Conservation (phyloP, 2,113 vertebrate species). For the Cranoglanis bouderius region DNA sequence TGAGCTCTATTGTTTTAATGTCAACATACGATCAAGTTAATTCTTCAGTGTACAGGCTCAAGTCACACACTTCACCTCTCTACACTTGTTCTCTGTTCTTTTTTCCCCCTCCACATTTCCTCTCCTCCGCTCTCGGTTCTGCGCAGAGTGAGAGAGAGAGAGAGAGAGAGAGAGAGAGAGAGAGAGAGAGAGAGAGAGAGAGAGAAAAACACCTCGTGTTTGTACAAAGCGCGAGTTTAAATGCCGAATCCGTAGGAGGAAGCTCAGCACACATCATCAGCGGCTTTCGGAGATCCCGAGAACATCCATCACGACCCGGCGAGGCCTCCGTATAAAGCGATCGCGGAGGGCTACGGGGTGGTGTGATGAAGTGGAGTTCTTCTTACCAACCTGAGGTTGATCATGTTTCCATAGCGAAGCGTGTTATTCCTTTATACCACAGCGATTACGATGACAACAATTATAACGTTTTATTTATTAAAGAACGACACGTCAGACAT, state of each 20-base stretch:
- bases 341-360: neutral
- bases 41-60: conserved; percentile 5
- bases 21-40: conserved; percentile 14
- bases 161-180: neutral
- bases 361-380: neutral
- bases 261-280: neutral
- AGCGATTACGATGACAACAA: no score
- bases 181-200: neutral
- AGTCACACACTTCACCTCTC: neutral
- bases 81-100: neutral
- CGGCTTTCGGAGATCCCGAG: neutral
- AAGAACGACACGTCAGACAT: neutral
- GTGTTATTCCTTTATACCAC: neutral
- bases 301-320: neutral
- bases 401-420: neutral
- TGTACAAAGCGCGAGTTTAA: neutral
- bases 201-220: neutral
- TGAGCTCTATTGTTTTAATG: conserved; percentile 37
- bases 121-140: neutral
- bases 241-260: neutral
- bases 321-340: neutral
- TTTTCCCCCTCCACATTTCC: neutral
- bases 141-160: neutral
- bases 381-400: neutral
- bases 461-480: neutral